phyloP scores from a whole-genome alignment of 1,140 invertebrate species.

The Panagrolaimus sp. region DNA sequence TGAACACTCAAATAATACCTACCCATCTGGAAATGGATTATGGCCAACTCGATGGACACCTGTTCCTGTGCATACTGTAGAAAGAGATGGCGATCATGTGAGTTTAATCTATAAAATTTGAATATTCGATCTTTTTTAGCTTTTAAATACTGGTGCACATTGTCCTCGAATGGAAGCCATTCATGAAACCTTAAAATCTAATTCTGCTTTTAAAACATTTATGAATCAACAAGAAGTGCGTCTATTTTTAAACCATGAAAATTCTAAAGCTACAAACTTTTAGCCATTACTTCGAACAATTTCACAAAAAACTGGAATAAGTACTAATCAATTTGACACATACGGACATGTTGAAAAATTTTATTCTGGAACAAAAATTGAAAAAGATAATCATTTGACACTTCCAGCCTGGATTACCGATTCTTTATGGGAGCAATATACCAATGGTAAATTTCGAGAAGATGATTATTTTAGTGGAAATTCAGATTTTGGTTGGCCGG shows the following conservation, averaged over 20 bases:
- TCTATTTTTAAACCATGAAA: no score
- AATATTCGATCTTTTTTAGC: neutral
- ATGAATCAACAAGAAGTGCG: conserved; percentile 13
- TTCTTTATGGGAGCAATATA: neutral
- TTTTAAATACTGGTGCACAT: no score
- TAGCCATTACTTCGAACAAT: neutral
- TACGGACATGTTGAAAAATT: neutral
- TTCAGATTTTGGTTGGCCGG: conserved; percentile 5
- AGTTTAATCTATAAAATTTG: neutral
- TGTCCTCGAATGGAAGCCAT: conserved; percentile 18
- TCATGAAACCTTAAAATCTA: no score
- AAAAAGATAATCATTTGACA: conserved; percentile 17
- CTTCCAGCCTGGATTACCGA: conserved; percentile 19
- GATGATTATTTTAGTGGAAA: conserved; percentile 14
- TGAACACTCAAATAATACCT: conserved; percentile 12
- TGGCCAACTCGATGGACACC: conserved; percentile 23
- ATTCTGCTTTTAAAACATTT: conserved; percentile 10
- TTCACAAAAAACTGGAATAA: conserved; percentile 17
- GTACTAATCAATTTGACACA: conserved; percentile 11
- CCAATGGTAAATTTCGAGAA: neutral
- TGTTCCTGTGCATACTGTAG: conserved; percentile 26
- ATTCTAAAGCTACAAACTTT: no score
- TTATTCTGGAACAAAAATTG: conserved; percentile 15
- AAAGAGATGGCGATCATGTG: conserved; percentile 18
- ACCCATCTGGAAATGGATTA: conserved; percentile 5